Base-by-base conservation (phyloP, 2,888 invertebrate species). In the Druceiella hillmani region DNA sequence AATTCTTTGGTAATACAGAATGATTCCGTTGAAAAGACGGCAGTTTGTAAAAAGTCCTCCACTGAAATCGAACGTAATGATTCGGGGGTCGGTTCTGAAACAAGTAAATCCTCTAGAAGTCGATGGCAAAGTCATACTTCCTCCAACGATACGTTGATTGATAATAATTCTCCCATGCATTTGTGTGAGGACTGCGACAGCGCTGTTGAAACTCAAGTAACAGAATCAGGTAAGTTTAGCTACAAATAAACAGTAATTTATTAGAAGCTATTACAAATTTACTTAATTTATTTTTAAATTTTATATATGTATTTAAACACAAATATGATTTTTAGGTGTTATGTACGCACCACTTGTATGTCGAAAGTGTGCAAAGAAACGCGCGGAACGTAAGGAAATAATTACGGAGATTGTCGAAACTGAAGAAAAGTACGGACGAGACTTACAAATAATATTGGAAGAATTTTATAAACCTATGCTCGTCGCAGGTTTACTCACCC, bases 331-430 rank as follows among this genome's bases (percentile, higher is more conserved):
- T 65, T 61, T 66, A 64, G 84, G 84, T 25, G 76, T 83, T 32
- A 72, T 79, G 54, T 86, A 79, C 53, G 85, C 87, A 16, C 86
- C 87, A 1, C 65, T 88, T 43, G 81, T 89, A 17, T 95, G 93
- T 62, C 77, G 87, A 46, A 89, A 91, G 59, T 95, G 95, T 61
- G 76, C 82, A 40, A 88, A 91, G 57, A 87, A 87, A 55, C 76
- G 93, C 38, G 80, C 87, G 5, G 94, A 95, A 59, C 77, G 94
- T 37, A 91, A 92, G 56, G 93, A 95, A 70, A 94, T 93, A 20
- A 86, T 95, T 34, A 87, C 87, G 3, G 95, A 95, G 72, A 91
- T 95, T 44, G 88, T 93, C 3, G 94, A 95, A 65, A 95, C 95
- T 2, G 95, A 95, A 66, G 85, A 92, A 57, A 95, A 93, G 56